Evolutionary conservation across 2,113 vertebrate genomes (phyloP).

Genomic region (Aleadryas rufinucha): DNA sequence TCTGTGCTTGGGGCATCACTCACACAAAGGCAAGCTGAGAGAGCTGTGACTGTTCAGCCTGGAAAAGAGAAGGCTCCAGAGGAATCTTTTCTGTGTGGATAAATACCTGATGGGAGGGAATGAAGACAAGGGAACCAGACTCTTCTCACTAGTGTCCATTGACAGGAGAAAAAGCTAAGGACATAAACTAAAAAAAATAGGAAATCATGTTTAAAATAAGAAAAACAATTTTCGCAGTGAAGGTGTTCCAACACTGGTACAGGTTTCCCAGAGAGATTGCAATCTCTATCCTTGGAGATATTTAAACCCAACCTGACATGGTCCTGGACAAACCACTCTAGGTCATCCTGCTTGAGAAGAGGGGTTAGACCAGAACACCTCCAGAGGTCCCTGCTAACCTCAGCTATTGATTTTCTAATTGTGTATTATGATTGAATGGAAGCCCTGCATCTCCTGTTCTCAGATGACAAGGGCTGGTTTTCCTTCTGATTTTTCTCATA

Average conservation of each 20-base stretch:
- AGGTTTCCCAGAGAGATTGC: background rate
- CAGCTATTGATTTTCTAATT: background rate
- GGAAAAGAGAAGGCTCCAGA: background rate
- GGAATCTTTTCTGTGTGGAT: background rate
- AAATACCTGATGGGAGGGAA: background rate
- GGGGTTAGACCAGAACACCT: accelerated
- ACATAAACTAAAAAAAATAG: background rate
- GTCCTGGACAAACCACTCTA: background rate
- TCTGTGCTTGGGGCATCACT: background rate
- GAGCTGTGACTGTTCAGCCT: background rate
- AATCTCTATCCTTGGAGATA: background rate
- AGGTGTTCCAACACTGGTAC: background rate
- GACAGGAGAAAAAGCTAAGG: background rate
- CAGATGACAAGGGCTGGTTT: background rate
- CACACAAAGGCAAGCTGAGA: background rate
- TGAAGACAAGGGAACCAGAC: background rate
- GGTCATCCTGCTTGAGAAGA: background rate
- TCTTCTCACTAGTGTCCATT: background rate
- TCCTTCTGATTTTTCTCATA: background rate
- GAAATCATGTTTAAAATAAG: background rate
- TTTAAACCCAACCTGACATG: background rate
- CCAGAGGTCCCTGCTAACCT: background rate
- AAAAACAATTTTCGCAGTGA: background rate
- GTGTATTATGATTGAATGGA: background rate
- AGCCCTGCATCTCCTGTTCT: background rate